Evolutionary conservation across 2,888 invertebrate species (phyloP), one percentile per base, ranked within the genome.

Genomic region (Drosophila rellima): DNA sequence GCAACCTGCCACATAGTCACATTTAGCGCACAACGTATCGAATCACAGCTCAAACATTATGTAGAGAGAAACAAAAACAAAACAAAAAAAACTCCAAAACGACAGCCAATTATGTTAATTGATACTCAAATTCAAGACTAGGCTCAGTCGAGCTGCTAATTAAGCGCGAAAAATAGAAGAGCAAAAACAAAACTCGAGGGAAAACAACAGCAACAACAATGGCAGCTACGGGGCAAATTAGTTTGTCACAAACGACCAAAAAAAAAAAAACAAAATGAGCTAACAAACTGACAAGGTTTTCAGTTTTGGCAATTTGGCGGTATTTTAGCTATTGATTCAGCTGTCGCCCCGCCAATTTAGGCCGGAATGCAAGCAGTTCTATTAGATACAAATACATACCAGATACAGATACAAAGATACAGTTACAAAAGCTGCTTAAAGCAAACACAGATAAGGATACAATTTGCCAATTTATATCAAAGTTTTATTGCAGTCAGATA

Each of bases 61-160:
- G 70, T 82, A 79, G 80, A 68, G 66, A 63, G 78, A 67, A 70
- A 72, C 62, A 70, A 40, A 52, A 42, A 50, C 70, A 23, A 69
- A 56, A 62, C n/a, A 5, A 37, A 1, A 52, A 56, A 57, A 71
- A 44, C 37, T 39, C n/a, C 15, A 52, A 47, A 18, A 42, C 26
- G 31, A 39, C 47, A 48, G 55, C 80, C 85, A 83, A 83, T 83
- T 87, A 83, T 83, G 85, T 80, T 83, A 87, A 83, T 83, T 87
- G 77, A 78, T 82, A 73, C 80, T 78, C 84, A 87, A 83, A 87
- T 79, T 77, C 85, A 72, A 71, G 59, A 42, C 56, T 44, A 54
- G 74, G 48, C 71, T 42, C 54, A 52, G 17, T 37, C 40, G 18
- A 66, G 69, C 48, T 51, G 71, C 87, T 82, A 82, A 82, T 82